Conservation (phyloP, 2,888 invertebrate genomes). For the Steinernema carpocapsae region DNA sequence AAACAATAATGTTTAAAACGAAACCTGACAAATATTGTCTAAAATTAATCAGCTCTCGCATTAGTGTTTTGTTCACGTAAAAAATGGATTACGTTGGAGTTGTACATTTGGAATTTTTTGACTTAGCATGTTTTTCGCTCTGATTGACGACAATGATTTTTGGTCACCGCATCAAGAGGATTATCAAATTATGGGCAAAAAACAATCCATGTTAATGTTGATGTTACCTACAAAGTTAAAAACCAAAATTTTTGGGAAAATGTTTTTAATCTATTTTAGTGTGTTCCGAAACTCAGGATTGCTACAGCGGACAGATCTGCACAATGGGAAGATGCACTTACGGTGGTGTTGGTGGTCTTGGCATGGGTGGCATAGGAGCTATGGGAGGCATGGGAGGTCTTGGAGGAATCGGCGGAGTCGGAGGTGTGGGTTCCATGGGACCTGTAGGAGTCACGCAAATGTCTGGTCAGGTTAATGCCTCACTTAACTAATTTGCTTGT, state of each 20-base stretch:
- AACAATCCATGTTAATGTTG: too few species aligned
- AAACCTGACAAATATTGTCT: too few species aligned
- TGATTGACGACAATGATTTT: too few species aligned
- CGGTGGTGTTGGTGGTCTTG: not conserved
- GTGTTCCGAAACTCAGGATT: constrained; percentile 53
- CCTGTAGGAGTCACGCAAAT: not conserved
- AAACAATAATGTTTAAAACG: too few species aligned
- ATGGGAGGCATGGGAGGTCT: not conserved
- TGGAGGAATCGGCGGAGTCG: not conserved
- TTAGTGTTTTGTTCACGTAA: too few species aligned
- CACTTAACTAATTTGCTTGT: not conserved
- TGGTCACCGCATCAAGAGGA: too few species aligned
- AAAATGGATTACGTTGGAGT: too few species aligned
- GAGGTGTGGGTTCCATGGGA: constrained; percentile 15
- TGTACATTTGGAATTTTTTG: too few species aligned
- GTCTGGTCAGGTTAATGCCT: not conserved
- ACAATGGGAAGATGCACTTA: constrained; percentile 46
- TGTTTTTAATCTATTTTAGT: constrained; percentile 42
- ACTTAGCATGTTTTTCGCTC: too few species aligned
- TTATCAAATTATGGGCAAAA: too few species aligned
- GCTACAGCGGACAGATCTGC: constrained; percentile 53
- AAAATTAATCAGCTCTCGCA: too few species aligned
- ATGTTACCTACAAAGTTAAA: too few species aligned
- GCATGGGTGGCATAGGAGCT: not conserved
- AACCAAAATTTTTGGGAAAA: constrained; percentile 10